Percentiles rank a stretch among this genome's conserved stretches.
Evolutionary conservation across 23 tunicate species (phyloP).

Genomic region (Botrylloides violaceus): DNA sequence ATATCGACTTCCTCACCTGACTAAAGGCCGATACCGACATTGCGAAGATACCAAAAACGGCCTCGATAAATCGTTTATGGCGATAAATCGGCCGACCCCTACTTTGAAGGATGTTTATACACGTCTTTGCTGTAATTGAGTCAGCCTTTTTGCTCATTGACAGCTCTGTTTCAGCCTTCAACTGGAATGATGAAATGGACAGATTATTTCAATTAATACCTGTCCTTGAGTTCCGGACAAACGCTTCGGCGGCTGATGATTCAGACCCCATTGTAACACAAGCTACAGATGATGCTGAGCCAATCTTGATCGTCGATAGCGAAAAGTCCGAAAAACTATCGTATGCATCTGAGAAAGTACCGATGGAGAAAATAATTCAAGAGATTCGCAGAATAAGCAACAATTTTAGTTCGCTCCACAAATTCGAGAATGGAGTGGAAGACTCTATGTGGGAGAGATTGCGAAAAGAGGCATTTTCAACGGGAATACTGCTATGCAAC

Average conservation of each 20-base stretch:
- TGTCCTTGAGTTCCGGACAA: neutral
- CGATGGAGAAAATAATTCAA: neutral
- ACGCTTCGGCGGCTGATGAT: neutral
- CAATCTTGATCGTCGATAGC: neutral
- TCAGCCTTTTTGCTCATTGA: no score
- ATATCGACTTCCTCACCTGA: no score
- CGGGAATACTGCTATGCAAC: neutral
- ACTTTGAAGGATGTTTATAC: no score
- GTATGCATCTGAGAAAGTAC: neutral
- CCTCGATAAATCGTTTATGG: no score
- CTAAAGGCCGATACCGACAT: no score
- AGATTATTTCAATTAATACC: slow-evolving; percentile 10
- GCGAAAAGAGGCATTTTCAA: neutral
- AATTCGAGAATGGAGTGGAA: neutral
- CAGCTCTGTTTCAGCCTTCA: slow-evolving; percentile 9
- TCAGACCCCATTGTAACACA: neutral
- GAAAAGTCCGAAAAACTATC: neutral
- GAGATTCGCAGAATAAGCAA: slow-evolving; percentile 1
- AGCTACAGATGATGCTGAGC: neutral
- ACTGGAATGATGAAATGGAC: slow-evolving; percentile 22
- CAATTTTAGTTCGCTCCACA: neutral
- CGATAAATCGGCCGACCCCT: no score
- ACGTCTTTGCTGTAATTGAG: no score
- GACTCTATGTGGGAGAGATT: neutral
- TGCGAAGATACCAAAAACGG: no score